A percentile compares a stretch with the other conserved stretches of the same genome.
Conservation (phyloP, 2,797 vertebrate genomes). For the Trichosurus vulpecula region DNA sequence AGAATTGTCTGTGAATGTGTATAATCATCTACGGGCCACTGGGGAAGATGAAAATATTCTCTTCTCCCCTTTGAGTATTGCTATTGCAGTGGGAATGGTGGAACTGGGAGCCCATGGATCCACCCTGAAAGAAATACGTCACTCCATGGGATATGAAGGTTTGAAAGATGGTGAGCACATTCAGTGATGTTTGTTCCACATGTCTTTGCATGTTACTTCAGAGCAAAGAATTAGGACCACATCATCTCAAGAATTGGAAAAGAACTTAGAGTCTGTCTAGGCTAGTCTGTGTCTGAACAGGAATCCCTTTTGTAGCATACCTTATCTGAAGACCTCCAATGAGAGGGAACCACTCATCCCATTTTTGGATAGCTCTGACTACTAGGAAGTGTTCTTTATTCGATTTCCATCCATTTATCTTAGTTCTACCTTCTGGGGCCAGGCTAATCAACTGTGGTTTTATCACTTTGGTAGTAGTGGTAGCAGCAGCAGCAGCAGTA, state of each 20-base stretch:
- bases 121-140: slow-evolving; percentile 93
- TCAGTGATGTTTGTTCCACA: not conserved
- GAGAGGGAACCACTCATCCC: not conserved
- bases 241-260: not conserved
- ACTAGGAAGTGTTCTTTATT: not conserved
- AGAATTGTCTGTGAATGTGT: slow-evolving; percentile 94
- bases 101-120: slow-evolving; percentile 94
- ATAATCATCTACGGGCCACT: slow-evolving; percentile 91
- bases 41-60: slow-evolving; percentile 95
- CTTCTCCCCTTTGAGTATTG: slow-evolving; percentile 94
- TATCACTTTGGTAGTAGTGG: not conserved
- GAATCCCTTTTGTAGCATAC: not conserved
- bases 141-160: slow-evolving; percentile 91
- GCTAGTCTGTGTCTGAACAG: not conserved
- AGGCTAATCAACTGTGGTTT: not conserved
- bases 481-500: too few relatives aligned
- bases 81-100: slow-evolving; percentile 94
- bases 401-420: not conserved
- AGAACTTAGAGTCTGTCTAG: not conserved
- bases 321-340: not conserved
- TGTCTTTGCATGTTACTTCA: not conserved
- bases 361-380: not conserved
- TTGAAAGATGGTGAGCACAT: slow-evolving; percentile 90
- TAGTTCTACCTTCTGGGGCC: not conserved
- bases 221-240: not conserved